Conservation (phyloP, 2,797 vertebrate species). For the Cetoscarus ocellatus region DNA sequence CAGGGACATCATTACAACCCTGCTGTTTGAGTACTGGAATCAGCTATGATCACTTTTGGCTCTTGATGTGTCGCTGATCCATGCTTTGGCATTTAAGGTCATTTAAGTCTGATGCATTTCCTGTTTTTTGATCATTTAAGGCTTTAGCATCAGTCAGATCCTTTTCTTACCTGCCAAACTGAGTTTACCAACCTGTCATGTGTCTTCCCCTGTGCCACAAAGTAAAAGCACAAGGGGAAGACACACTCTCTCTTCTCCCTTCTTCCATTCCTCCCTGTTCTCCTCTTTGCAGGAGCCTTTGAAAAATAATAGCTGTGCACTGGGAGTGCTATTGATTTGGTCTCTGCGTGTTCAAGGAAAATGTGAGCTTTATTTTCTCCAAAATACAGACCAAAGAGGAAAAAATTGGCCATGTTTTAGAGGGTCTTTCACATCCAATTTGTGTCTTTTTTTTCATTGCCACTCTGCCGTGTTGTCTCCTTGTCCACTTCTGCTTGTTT, state of each 20-base stretch:
- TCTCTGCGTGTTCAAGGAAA: constrained; percentile 55
- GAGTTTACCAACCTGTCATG: constrained; percentile 25
- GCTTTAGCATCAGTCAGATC: constrained; percentile 31
- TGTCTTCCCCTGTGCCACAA: constrained; percentile 16
- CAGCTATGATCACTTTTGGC: constrained; percentile 4
- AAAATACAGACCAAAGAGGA: constrained; percentile 68
- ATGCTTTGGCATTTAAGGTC: constrained; percentile 18
- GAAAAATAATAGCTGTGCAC: constrained; percentile 75
- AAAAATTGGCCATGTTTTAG: constrained; percentile 60
- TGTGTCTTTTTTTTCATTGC: constrained; percentile 48
- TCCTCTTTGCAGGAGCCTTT: constrained; percentile 66
- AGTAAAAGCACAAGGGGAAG: constrained; percentile 2
- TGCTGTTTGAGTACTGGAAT: constrained; percentile 22
- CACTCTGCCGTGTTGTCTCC: constrained; percentile 38
- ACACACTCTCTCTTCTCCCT: constrained; percentile 1
- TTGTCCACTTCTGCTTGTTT: constrained; percentile 46
- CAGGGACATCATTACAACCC: constrained; percentile 38
- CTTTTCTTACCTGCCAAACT: constrained; percentile 28
- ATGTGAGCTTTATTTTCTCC: constrained; percentile 74
- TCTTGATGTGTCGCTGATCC: constrained; percentile 22
- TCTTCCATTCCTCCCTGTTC: constrained; percentile 7
- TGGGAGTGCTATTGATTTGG: constrained; percentile 78
- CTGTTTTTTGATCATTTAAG: constrained; percentile 12
- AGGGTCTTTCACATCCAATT: constrained; percentile 69
- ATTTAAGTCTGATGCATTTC: constrained; percentile 12